These are phyloP conservation scores for Eulithis testata DNA, from an alignment of 2,888 invertebrate genomes.

Conservation along the genomic window DNA sequence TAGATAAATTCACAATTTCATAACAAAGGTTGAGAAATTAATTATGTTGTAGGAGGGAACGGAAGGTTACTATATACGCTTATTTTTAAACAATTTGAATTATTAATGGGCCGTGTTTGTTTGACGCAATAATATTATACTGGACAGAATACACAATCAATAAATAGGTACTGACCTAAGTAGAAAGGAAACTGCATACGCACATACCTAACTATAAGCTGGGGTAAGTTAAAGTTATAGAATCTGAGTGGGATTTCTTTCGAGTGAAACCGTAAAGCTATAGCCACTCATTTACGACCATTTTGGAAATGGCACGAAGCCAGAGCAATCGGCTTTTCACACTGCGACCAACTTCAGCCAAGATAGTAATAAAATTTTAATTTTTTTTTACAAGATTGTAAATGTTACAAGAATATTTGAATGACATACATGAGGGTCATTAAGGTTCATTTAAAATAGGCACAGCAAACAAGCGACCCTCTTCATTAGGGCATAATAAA, in stretches of 20 bases:
- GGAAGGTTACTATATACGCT: not conserved
- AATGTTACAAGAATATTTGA: no score
- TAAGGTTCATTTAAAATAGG: conserved; percentile 11
- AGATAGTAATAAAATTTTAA: not conserved
- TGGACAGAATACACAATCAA: no score
- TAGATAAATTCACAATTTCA: not conserved
- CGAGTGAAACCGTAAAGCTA: not conserved
- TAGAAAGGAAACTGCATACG: no score
- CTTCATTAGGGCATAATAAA: conserved; percentile 32
- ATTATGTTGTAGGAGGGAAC: not conserved
- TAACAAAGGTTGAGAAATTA: conserved; percentile 4
- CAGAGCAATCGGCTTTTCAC: conserved; percentile 1
- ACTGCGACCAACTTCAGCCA: conserved; percentile 5
- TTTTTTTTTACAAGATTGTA: no score
- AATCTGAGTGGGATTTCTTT: not conserved
- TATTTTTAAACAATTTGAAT: not conserved
- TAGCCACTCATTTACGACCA: conserved; percentile 1
- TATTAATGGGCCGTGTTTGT: not conserved
- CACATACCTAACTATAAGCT: no score
- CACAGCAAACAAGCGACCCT: conserved; percentile 28
- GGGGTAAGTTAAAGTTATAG: no score
- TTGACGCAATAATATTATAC: not conserved
- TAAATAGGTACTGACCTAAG: no score
- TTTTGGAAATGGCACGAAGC: conserved; percentile 9
- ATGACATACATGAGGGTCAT: conserved; percentile 6